phyloP scores from a whole-genome alignment of 2,888 invertebrate species.

The Tridacna crocea region DNA sequence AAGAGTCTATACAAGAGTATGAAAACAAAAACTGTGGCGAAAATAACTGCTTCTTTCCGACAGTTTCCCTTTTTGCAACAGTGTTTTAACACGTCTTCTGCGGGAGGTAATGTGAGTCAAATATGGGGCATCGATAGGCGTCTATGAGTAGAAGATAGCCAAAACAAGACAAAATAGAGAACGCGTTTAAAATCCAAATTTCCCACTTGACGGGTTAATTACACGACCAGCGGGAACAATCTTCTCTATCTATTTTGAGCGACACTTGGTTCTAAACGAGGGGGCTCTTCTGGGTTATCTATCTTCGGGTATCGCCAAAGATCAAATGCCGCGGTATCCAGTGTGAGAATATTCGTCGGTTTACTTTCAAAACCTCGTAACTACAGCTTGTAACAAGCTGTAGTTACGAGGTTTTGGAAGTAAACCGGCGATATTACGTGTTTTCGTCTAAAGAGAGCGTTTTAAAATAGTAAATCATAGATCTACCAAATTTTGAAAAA shows the following conservation, averaged over 20 bases:
- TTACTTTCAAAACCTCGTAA: too few relatives aligned
- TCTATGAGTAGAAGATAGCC: too few relatives aligned
- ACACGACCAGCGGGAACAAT: neutral
- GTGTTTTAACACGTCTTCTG: neutral
- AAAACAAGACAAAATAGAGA: too few relatives aligned
- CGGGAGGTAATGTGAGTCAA: too few relatives aligned
- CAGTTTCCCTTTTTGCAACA: neutral
- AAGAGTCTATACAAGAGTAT: neutral
- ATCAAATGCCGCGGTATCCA: conserved; percentile 18
- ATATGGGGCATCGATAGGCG: too few relatives aligned
- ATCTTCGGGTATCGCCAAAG: neutral
- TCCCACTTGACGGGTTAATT: neutral
- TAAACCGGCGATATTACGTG: too few relatives aligned
- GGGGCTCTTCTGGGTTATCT: neutral
- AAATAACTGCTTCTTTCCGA: neutral
- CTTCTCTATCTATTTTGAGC: neutral
- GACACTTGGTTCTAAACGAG: neutral
- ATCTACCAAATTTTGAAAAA: too few relatives aligned
- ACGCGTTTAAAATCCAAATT: too few relatives aligned
- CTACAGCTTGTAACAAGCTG: too few relatives aligned
- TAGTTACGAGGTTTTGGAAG: too few relatives aligned
- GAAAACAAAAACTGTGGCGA: neutral
- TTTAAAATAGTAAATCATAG: too few relatives aligned
- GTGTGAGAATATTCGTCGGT: neutral
- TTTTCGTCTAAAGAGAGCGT: too few relatives aligned